Percentiles rank a stretch among this genome's conserved stretches.
phyloP scores from a whole-genome alignment of 2,113 vertebrate genomes.

The Chaetodon auriga region DNA sequence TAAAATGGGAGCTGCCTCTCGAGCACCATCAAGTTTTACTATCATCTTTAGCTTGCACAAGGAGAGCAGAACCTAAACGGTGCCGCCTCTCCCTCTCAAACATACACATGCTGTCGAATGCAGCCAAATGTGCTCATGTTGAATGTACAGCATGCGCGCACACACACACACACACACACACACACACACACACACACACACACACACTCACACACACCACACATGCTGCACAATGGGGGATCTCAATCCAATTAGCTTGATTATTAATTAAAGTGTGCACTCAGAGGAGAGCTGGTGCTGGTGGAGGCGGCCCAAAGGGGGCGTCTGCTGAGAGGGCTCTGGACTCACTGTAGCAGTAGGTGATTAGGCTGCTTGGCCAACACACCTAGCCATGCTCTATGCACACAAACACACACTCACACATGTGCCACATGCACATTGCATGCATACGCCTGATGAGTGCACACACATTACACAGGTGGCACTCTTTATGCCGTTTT shows the following conservation, averaged over 20 bases:
- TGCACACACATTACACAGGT: conserved; percentile 2
- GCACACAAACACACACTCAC: conserved; percentile 12
- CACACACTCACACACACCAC: conserved; percentile 22
- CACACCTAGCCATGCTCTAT: conserved; percentile 35
- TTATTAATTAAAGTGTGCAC: conserved; percentile 83
- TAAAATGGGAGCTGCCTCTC: conserved; percentile 75
- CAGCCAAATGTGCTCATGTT: conserved; percentile 56
- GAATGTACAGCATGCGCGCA: conserved; percentile 13
- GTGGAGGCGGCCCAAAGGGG: conserved; percentile 72
- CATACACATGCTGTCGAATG: conserved; percentile 23
- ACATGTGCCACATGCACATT: conserved; percentile 3
- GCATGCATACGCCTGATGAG: conserved; percentile 15
- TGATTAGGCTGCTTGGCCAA: conserved; percentile 69
- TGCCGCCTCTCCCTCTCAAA: conserved; percentile 30
- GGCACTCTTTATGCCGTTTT: neutral
- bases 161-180: conserved; percentile 30
- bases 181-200: conserved; percentile 8
- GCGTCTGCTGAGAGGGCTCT: conserved; percentile 71
- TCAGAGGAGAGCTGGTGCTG: conserved; percentile 72
- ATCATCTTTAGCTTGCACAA: conserved; percentile 68
- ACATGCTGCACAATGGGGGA: conserved; percentile 69
- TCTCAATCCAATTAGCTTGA: conserved; percentile 82
- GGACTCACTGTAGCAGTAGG: conserved; percentile 71
- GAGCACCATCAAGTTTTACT: conserved; percentile 79
- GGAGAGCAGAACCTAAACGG: conserved; percentile 58